Base-by-base conservation (phyloP, 2,113 vertebrate genomes). In the Mesembrinibis cayennensis region DNA sequence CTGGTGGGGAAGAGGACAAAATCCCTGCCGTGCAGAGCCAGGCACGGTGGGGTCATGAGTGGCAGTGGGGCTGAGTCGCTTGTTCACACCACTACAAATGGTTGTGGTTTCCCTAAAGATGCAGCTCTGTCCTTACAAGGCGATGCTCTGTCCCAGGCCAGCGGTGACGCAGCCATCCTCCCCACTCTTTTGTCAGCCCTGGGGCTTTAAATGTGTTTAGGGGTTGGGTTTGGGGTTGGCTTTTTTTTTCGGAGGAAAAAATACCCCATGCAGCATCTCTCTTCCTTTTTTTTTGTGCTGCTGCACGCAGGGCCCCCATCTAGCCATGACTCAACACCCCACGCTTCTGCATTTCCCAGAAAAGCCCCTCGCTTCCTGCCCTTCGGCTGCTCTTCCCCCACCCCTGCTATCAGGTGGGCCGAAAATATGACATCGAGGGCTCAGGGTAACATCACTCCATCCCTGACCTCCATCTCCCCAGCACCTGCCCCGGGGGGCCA, bases 251-350 rank as follows among this genome's bases (percentile, higher is more conserved):
- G 1, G 36, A 42, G 44, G 67, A 36, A 78, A 56, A 69, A 85
- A 49, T 30, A 32, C 59, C 76, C 90, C 78, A 21, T 0, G 0
- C 17, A 36, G 42, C 49, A 8, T 84, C 69, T 59, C 72, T 95
- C 97, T 99, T 99, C 98, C 98, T 97, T 96, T 96, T 98, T 98
- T 96, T 95, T 72, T 18, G 23, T 2, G 38, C n/a, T 20, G 85
- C 66, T 27, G 69, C 5, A 2, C 2, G 0, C 49, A 49, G 53
- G 53, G 36, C 34, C 81, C 21, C 23, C 26, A 59, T 77, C 49
- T 38, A 29, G 82, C 23, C 66, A 2, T 98, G 98, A 98, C 94
- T 98, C 97, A 98, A 95, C 26, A 9, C 55, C 90, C 72, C 17
- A 6, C 16, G 87, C 93, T 97, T 98, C 94, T 97, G 92, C 94